Base-by-base conservation (phyloP, 2,797 vertebrate genomes). In the Danio jaintianensis region DNA sequence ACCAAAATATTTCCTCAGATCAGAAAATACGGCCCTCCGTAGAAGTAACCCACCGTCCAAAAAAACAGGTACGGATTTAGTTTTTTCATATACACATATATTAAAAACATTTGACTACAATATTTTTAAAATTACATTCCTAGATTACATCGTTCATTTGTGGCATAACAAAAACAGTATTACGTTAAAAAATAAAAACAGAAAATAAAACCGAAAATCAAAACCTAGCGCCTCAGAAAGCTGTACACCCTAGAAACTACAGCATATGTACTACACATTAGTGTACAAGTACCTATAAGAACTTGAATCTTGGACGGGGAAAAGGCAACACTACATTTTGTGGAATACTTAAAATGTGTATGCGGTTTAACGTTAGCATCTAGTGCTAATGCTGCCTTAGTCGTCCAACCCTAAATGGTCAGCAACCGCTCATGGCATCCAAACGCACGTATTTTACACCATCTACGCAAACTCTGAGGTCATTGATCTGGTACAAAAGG, bases 81-180 rank as follows among this genome's bases (percentile, higher is more conserved):
- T 29, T 29, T 29, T 83, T 84, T 89, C 89, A 88, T 91, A 89
- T 90, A 93, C 86, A 91, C 90, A 93, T 94, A 94, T 93, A 93
- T 93, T 94, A 93, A 80, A 29, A 92, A 93, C 89, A 93, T 92
- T 93, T 94, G 79, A 92, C 94, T 95, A 95, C 94, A 94, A 92
- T 93, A 85, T 92, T 63, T 29, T 93, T 92, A 89, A 87, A 93
- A 90, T 91, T 93, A 93, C 94, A 96, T 91, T 95, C 89, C 92
- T 92, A 93, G 87, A 92, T 93, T 92, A 93, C 64, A 79, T 88
- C 86, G 88, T 90, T 90, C 89, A 91, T 91, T 87, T 85, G 84
- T 89, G 85, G 85, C 87, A 89, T 91, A 76, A 89, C 89, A 89
- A 89, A 89, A 29, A 63, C 55, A 78, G 36, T 36, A 61, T 83